A percentile compares a stretch with the other conserved stretches of the same genome.
Conservation (phyloP, 2,888 invertebrate species). For the Barypeithes pellucidus region DNA sequence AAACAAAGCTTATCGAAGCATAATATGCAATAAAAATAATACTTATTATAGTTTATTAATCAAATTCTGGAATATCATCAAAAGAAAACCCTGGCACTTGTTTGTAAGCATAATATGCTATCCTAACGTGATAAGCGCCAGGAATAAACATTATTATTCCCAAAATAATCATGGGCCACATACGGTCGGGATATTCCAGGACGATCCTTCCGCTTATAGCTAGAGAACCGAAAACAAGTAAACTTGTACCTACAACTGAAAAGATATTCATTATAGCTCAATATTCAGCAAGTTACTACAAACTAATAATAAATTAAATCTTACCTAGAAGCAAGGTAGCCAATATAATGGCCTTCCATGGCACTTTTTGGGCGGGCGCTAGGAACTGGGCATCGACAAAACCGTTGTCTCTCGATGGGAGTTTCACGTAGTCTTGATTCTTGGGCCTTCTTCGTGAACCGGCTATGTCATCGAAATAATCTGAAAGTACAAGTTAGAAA, state of each 20-base stretch:
- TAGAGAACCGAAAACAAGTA: conserved; percentile 82
- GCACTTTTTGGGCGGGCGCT: conserved; percentile 80
- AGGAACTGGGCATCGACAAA: conserved; percentile 83
- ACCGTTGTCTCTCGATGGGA: conserved; percentile 75
- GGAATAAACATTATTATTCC: conserved; percentile 93
- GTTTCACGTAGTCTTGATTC: conserved; percentile 76
- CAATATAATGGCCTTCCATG: conserved; percentile 88
- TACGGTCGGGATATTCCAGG: conserved; percentile 87
- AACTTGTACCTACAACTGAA: conserved; percentile 76
- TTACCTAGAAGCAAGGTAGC: conserved; percentile 82
- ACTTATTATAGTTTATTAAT: too few relatives aligned
- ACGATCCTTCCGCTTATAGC: conserved; percentile 88
- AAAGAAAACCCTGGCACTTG: conserved; percentile 89
- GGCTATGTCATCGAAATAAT: conserved; percentile 71
- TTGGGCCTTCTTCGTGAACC: conserved; percentile 76
- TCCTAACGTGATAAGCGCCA: conserved; percentile 91
- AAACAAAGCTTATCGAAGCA: too few relatives aligned
- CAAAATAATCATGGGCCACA: conserved; percentile 91
- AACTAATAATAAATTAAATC: too few relatives aligned
- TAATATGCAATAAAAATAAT: too few relatives aligned
- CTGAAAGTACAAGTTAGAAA: conserved; percentile 58
- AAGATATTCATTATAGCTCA: neutral
- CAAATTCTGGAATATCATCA: conserved; percentile 92
- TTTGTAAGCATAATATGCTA: conserved; percentile 89
- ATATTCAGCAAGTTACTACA: too few relatives aligned